Conservation (phyloP, 2,113 vertebrate genomes). For the Mugil cephalus region DNA sequence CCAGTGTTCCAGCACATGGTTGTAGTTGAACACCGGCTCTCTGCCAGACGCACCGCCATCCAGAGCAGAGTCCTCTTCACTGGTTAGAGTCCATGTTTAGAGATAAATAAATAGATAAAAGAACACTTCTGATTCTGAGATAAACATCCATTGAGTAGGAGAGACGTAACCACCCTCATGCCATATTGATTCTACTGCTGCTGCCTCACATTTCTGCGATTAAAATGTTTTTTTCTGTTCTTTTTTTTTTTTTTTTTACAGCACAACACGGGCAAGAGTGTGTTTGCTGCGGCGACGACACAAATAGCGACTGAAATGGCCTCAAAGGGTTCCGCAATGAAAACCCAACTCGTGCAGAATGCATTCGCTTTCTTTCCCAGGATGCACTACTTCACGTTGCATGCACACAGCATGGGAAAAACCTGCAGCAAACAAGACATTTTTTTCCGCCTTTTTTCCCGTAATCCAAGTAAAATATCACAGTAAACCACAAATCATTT, state of each 20-base stretch:
- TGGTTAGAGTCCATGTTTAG: conserved; percentile 20
- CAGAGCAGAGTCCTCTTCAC: conserved; percentile 33
- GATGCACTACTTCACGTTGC: not conserved
- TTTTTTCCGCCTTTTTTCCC: not conserved
- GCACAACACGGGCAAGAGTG: not conserved
- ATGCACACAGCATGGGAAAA: not conserved
- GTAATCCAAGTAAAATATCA: not conserved
- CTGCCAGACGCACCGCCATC: conserved; percentile 54
- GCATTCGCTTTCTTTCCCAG: not conserved
- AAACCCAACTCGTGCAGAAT: no score
- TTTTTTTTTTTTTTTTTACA: not conserved
- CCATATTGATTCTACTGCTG: conserved; percentile 1
- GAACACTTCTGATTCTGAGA: conserved; percentile 20
- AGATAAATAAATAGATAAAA: conserved; percentile 10
- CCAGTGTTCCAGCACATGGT: conserved; percentile 61
- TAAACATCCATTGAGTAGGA: conserved; percentile 8
- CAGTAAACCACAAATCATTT: not conserved
- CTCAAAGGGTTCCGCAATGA: not conserved
- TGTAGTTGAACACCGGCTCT: conserved; percentile 49
- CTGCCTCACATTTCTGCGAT: not conserved
- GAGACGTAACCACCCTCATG: not conserved
- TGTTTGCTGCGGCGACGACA: not conserved
- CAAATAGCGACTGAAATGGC: conserved; percentile 4
- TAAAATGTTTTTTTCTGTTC: no score
- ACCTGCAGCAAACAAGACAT: not conserved